Conservation (phyloP, 2,888 invertebrate genomes). For the Lepeophtheirus nordmannii region DNA sequence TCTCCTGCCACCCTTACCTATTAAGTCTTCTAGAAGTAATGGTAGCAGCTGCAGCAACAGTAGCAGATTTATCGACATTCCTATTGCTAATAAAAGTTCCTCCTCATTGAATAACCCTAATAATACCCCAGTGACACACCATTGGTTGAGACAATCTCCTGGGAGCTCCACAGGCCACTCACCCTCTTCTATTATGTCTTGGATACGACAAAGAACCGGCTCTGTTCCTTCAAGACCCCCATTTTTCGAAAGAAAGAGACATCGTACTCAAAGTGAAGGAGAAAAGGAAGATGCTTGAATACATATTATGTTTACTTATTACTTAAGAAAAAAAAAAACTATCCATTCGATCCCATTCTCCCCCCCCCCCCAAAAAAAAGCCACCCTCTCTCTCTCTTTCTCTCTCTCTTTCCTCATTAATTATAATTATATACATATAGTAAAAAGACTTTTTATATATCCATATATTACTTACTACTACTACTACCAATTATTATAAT, state of each 20-base stretch:
- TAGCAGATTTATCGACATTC: slow-evolving; percentile 1
- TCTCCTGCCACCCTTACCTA: not conserved
- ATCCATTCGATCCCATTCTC: too few species aligned
- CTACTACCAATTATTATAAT: too few species aligned
- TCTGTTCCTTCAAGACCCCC: slow-evolving; percentile 20
- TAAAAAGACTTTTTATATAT: not conserved
- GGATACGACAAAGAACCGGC: slow-evolving; percentile 22
- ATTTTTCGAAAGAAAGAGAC: slow-evolving; percentile 12
- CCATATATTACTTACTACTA: too few species aligned
- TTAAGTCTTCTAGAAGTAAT: not conserved
- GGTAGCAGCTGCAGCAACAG: not conserved
- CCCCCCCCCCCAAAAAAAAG: too few species aligned
- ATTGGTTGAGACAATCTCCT: not conserved
- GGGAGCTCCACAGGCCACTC: slow-evolving; percentile 1
- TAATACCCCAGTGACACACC: not conserved
- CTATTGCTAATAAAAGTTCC: not conserved
- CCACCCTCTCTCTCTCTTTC: too few species aligned
- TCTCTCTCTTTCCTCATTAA: slow-evolving; percentile 1
- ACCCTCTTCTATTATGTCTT: slow-evolving; percentile 8
- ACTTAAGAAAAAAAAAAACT: not conserved
- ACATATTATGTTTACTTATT: slow-evolving; percentile 5
- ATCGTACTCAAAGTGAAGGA: slow-evolving; percentile 24
- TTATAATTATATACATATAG: slow-evolving; percentile 3
- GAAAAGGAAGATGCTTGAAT: slow-evolving; percentile 21
- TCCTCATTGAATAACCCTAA: not conserved